These are phyloP conservation scores for Amblyraja radiata DNA, from an alignment of 2,797 vertebrate species.

Conservation along the genomic window DNA sequence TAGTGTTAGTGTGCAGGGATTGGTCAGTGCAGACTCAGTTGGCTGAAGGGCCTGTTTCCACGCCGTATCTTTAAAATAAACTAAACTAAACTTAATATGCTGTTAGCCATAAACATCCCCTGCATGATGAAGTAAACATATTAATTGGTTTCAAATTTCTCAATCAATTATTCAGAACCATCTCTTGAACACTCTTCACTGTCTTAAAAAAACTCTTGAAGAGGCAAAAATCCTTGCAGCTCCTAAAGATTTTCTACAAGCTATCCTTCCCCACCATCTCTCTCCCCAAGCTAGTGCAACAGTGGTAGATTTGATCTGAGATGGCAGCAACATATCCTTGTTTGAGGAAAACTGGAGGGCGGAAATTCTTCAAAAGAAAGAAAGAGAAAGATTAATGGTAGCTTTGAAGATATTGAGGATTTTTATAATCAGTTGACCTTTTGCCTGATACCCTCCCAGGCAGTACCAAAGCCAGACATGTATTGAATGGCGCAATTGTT, in stretches of 20 bases:
- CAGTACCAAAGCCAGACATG: not conserved
- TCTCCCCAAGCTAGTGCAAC: not conserved
- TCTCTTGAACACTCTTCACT: conserved; percentile 8
- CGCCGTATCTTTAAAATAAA: too few relatives aligned
- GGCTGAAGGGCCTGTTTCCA: too few relatives aligned
- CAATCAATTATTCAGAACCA: not conserved
- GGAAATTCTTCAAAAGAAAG: not conserved
- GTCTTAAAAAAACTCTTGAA: not conserved
- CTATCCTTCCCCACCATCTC: not conserved
- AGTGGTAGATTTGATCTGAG: not conserved
- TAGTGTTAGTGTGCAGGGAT: too few relatives aligned
- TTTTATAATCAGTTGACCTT: conserved; percentile 6
- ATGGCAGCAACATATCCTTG: not conserved
- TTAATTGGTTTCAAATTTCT: conserved; percentile 19
- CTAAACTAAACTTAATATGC: not conserved
- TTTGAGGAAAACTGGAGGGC: not conserved
- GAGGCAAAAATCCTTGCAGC: conserved; percentile 24
- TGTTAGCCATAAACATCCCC: too few relatives aligned
- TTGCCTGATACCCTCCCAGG: not conserved
- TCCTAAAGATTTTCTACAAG: not conserved
- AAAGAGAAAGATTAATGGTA: not conserved
- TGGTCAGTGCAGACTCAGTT: too few relatives aligned
- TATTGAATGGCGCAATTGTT: not conserved
- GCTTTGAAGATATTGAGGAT: not conserved
- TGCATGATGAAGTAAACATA: not conserved